Evolutionary conservation across 2,797 vertebrate species (phyloP).

Genomic region (Odontamblyopus lacepedii): DNA sequence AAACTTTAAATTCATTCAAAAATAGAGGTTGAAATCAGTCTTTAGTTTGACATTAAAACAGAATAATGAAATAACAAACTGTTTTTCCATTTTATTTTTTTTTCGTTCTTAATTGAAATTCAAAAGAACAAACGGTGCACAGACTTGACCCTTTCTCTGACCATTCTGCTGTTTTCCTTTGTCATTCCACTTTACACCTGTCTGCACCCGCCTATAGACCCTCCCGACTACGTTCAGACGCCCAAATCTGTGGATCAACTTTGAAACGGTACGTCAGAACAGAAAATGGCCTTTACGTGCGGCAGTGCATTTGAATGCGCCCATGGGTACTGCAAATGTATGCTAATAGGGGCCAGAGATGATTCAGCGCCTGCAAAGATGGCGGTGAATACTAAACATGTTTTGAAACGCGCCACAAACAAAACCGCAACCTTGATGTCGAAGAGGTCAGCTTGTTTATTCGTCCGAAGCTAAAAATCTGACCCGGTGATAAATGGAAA

Average conservation of each 20-base stretch:
- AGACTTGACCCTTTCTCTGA: no score
- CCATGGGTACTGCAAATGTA: slow-evolving; percentile 52
- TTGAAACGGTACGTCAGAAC: slow-evolving; percentile 62
- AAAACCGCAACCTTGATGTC: slow-evolving; percentile 48
- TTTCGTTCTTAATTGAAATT: no score
- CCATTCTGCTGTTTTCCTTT: not conserved
- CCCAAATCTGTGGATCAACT: slow-evolving; percentile 40
- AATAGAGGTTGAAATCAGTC: no score
- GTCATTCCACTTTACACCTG: not conserved
- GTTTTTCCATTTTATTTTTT: no score
- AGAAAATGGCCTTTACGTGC: slow-evolving; percentile 56
- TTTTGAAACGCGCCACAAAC: slow-evolving; percentile 40
- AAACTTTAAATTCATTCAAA: no score
- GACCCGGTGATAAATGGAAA: slow-evolving; percentile 44
- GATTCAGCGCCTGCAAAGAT: slow-evolving; percentile 17
- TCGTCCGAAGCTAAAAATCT: slow-evolving; percentile 13
- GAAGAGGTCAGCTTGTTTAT: slow-evolving; percentile 30
- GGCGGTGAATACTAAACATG: slow-evolving; percentile 56
- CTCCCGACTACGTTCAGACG: slow-evolving; percentile 32
- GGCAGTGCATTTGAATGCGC: slow-evolving; percentile 41
- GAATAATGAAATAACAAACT: no score
- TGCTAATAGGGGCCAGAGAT: slow-evolving; percentile 43
- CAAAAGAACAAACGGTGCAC: no score
- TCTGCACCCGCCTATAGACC: slow-evolving; percentile 13
- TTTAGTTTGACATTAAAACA: no score